Conservation (phyloP, 2,888 invertebrate genomes). For the Drosophila bunnanda region DNA sequence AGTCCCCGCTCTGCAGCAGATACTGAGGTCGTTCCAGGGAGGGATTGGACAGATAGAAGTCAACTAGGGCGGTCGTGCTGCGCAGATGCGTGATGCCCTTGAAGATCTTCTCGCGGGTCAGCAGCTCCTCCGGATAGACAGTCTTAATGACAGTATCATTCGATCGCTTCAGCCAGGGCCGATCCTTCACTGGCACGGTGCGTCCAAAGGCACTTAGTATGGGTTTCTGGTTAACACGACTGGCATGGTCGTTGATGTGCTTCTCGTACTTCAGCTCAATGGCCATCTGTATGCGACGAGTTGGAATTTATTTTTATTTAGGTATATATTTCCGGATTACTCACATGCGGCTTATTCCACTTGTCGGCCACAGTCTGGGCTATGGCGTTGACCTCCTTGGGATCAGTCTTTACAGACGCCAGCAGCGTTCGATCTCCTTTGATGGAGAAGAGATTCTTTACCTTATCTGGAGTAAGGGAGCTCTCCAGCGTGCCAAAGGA, state of each 20-base stretch:
- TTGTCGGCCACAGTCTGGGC: conserved; percentile 83
- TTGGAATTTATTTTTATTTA: neutral
- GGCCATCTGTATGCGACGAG: conserved; percentile 71
- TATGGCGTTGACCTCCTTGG: conserved; percentile 82
- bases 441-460: conserved; percentile 83
- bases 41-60: conserved; percentile 79
- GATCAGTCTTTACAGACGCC: conserved; percentile 82
- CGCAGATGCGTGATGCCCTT: conserved; percentile 84
- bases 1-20: conserved; percentile 76
- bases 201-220: conserved; percentile 82
- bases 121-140: conserved; percentile 81
- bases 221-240: conserved; percentile 58
- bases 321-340: neutral
- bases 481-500: conserved; percentile 78
- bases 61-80: conserved; percentile 80
- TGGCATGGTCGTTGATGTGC: conserved; percentile 71
- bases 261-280: conserved; percentile 83
- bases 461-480: conserved; percentile 80
- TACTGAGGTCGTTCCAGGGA: conserved; percentile 78
- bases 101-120: conserved; percentile 81
- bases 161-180: conserved; percentile 73
- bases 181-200: conserved; percentile 79
- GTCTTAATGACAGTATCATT: conserved; percentile 76
- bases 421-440: conserved; percentile 81
- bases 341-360: conserved; percentile 82